Evolutionary conservation across 2,888 invertebrate genomes (phyloP), one percentile per base, ranked within the genome.

Genomic region (Coecobrya sp.): DNA sequence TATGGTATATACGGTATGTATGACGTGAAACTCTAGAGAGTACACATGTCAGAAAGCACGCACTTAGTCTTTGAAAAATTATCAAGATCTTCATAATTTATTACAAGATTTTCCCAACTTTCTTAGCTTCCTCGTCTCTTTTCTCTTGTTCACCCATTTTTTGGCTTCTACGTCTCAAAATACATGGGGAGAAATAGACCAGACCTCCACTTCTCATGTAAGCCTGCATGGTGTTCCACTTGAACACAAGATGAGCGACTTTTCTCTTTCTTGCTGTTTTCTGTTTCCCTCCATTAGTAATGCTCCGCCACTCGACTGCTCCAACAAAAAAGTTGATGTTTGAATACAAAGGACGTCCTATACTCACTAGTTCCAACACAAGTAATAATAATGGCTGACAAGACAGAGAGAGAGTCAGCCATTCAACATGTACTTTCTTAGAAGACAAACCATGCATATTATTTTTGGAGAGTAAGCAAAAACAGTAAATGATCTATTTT

Each of bases 31-130:
- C 86, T 90, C 90, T 55, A 85, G 70, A 88, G 88, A 86, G 73
- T 92, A 91, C 86, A 93, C 86, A 93, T 93, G 93, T 93, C 93
- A 93, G 92, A 93, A 92, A 92, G 89, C 81, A 93, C 92, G 93
- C 92, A 93, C 92, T 93, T 93, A 93, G 87, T 90, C 91, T 93
- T 89, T 93, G 93, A 93, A 93, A 93, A 93, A 93, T 93, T 93
- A 93, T 93, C 93, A 93, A 93, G 93, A 93, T 93, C 81, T 91
- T 90, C 79, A 88, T 93, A 93, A 93, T 93, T 93, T 93, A 93
- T 93, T 92, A 89, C 93, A 62, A 90, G 91, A 93, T 93, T 92
- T 93, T 90, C 79, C 59, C 86, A 86, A 86, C 90, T 89, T 84
- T 65, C 5, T 22, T 22, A 5, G n/a, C 27, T 65, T 25, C 25